Conservation (phyloP, 2,888 invertebrate genomes). For the Caenorhabditis sp. region DNA sequence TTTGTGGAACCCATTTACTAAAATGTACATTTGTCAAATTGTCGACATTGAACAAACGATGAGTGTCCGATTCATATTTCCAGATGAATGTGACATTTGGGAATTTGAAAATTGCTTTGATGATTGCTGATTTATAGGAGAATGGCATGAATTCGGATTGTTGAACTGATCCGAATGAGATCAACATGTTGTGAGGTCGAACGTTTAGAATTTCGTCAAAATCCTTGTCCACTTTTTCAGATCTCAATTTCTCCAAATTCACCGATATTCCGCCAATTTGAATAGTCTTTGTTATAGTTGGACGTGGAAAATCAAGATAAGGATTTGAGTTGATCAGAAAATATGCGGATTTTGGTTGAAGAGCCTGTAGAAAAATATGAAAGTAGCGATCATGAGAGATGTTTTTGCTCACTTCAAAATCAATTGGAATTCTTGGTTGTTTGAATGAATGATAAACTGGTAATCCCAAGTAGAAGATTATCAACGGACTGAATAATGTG, state of each 20-base stretch:
- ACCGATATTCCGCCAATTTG: conserved; percentile 34
- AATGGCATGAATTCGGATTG: conserved; percentile 30
- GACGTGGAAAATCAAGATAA: conserved; percentile 27
- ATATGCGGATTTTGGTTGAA: conserved; percentile 12
- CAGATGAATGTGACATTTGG: conserved; percentile 27
- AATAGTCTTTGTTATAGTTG: conserved; percentile 25
- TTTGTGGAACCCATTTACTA: conserved; percentile 9
- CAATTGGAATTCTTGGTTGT: neutral
- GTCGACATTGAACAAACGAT: conserved; percentile 2
- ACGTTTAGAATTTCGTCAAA: conserved; percentile 9
- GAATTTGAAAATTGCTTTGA: conserved; percentile 10
- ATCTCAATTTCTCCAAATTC: conserved; percentile 8
- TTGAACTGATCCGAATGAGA: conserved; percentile 33
- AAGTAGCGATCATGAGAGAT: too few species aligned
- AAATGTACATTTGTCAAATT: conserved; percentile 21
- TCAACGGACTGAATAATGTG: neutral
- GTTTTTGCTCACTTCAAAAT: conserved; percentile 1
- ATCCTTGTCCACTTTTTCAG: conserved; percentile 10
- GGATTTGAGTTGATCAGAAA: conserved; percentile 33
- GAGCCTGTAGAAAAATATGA: conserved; percentile 11
- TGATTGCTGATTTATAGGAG: conserved; percentile 13
- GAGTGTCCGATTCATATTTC: conserved; percentile 26
- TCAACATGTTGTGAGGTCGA: conserved; percentile 17
- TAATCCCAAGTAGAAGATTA: neutral
- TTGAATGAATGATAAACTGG: neutral